Base-by-base conservation (phyloP, 2,113 vertebrate species). In the Cephalopterus ornatus region DNA sequence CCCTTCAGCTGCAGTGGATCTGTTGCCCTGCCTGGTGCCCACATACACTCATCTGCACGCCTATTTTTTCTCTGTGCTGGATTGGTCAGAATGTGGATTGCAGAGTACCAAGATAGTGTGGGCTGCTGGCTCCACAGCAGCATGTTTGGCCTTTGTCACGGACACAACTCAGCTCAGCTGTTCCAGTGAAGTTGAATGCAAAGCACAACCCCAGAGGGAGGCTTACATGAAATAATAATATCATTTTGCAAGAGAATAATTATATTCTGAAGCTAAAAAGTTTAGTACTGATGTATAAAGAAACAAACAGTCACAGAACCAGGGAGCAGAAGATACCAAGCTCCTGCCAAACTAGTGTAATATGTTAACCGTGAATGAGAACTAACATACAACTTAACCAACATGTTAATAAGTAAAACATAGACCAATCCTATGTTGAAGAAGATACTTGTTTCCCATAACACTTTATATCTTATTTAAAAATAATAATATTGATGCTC, bases 1-100 rank as follows among this genome's bases (percentile, higher is more conserved):
- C 52, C 65, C 6, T 1, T 21, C 6, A 65, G 37, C 79, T 71
- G 68, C 75, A 44, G 55, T 15, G 59, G 39, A 32, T 9, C 72
- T 74, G 50, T 63, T 90, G 33, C 63, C 44, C 66, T 80, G 52
- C 47, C 71, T 46, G 67, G 24, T 89, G 62, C 71, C 68, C 68
- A 19, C 0, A 0, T 32, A 19, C 33, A 6, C 56, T 75, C 30
- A 6, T 86, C 55, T 82, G n/a, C 35, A 75, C 0, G 0, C 47
- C 39, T 12, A 6, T 70, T 66, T 77, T 21, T 67, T 18, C 4
- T 0, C 52, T 65, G 35, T 62, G 19, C 58, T 70, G 70, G 10
- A 18, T 79, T 81, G 42, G 10, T 0, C 67, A 61, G 23, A 12
- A 14, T 13, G 55, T 22, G 70, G 27, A 9, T 23, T 8, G 3